phyloP scores from a whole-genome alignment of 2,888 invertebrate species.

The Coelinius sp. region DNA sequence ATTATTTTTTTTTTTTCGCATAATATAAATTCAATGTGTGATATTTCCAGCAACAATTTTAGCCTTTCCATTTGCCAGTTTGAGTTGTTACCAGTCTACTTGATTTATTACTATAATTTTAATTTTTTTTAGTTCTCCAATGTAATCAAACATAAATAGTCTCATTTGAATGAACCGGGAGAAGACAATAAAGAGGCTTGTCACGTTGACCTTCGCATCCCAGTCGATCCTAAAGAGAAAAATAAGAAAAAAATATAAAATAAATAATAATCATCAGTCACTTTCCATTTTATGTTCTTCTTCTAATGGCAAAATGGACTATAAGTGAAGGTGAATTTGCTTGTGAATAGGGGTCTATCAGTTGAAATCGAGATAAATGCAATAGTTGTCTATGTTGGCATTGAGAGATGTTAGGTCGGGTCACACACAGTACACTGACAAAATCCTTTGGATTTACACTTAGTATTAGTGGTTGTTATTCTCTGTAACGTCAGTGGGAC shows the following conservation, averaged over 20 bases:
- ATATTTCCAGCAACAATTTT: conserved; percentile 28
- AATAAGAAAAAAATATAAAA: not conserved
- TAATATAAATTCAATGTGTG: conserved; percentile 34
- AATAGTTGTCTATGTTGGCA: not conserved
- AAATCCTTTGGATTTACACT: not conserved
- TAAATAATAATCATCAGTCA: not conserved
- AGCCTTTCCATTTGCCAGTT: conserved; percentile 17
- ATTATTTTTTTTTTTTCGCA: conserved; percentile 28
- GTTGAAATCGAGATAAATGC: not conserved
- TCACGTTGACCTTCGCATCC: conserved; percentile 12
- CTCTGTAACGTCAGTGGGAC: conserved; percentile 59
- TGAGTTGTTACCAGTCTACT: not conserved
- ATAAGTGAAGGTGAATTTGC: not conserved
- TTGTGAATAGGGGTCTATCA: not conserved
- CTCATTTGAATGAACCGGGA: not conserved
- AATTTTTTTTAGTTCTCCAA: not conserved
- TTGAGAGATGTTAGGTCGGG: not conserved
- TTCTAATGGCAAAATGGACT: not conserved
- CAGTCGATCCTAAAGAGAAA: not conserved
- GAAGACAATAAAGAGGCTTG: conserved; percentile 11
- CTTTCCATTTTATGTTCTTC: not conserved
- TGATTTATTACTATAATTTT: not conserved
- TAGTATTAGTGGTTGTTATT: conserved; percentile 11
- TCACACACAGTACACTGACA: not conserved
- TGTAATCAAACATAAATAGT: conserved; percentile 4